Evolutionary conservation across 2,113 vertebrate species (phyloP).

Genomic region (Illadopsis cleaveri): DNA sequence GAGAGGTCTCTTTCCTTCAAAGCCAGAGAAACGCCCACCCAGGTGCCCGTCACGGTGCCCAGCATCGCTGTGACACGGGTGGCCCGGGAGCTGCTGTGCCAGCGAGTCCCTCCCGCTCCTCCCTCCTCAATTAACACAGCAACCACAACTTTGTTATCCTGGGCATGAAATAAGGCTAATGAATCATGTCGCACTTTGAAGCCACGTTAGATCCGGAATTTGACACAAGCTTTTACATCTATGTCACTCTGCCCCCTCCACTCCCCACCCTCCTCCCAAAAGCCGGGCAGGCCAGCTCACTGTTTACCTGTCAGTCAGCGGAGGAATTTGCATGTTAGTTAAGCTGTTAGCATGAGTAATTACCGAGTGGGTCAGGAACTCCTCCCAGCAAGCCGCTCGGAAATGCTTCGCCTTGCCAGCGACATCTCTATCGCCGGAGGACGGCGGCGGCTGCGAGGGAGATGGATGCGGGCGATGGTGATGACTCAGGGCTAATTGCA

Average conservation of each 20-base stretch:
- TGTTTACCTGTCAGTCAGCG: conserved; percentile 55
- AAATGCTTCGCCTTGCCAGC: not conserved
- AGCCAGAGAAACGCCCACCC: not conserved
- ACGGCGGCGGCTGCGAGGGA: not conserved
- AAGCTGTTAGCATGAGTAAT: conserved; percentile 66
- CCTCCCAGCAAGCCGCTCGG: conserved; percentile 41
- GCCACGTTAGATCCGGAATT: not conserved
- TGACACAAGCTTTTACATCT: conserved; percentile 50
- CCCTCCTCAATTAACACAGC: conserved; percentile 59
- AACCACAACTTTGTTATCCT: conserved; percentile 46
- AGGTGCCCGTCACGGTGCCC: not conserved
- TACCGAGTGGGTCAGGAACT: conserved; percentile 51
- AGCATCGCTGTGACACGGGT: not conserved
- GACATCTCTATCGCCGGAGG: conserved; percentile 36
- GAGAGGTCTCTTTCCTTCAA: not conserved
- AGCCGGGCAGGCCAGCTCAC: not conserved
- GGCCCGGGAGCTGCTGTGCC: not conserved
- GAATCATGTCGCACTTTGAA: conserved; percentile 55
- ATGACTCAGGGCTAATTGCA: conserved; percentile 59
- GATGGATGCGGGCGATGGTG: not conserved
- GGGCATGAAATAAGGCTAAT: conserved; percentile 50
- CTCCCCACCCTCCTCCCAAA: not conserved
- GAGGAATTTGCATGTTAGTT: conserved; percentile 63
- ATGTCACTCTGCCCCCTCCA: not conserved
- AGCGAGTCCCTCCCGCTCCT: not conserved